Percentiles rank a stretch among this genome's conserved stretches.
Evolutionary conservation across 2,113 vertebrate species (phyloP).

Genomic region (Opisthocomus hoazin): DNA sequence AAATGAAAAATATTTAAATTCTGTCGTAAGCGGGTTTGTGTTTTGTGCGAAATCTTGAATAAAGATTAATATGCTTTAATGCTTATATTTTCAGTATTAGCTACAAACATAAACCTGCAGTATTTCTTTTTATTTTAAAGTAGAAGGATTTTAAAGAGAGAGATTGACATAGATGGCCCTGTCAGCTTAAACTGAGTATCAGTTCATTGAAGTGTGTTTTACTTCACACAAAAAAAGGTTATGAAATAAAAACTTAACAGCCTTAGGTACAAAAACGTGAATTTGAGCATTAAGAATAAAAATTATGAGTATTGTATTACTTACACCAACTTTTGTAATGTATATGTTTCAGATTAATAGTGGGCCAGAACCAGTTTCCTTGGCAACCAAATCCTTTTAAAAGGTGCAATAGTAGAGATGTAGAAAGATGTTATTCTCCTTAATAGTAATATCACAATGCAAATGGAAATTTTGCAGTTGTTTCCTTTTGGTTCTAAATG

Average conservation of each 20-base stretch:
- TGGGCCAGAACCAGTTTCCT: slow-evolving; percentile 92
- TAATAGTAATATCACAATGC: slow-evolving; percentile 49
- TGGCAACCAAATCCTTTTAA: slow-evolving; percentile 89
- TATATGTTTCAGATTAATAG: slow-evolving; percentile 84
- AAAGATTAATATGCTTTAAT: slow-evolving; percentile 42
- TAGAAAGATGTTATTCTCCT: slow-evolving; percentile 62
- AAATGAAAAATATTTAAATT: slow-evolving; percentile 74
- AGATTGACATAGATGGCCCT: slow-evolving; percentile 57
- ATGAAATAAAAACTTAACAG: slow-evolving; percentile 37
- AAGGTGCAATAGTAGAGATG: slow-evolving; percentile 64
- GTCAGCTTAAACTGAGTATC: slow-evolving; percentile 51
- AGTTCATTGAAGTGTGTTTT: slow-evolving; percentile 41
- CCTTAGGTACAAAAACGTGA: slow-evolving; percentile 1
- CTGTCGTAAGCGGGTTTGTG: slow-evolving; percentile 60
- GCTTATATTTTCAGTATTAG: slow-evolving; percentile 31
- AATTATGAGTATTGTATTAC: slow-evolving; percentile 42
- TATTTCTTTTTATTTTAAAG: slow-evolving; percentile 43
- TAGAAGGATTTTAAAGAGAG: slow-evolving; percentile 50
- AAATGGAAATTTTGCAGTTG: slow-evolving; percentile 51
- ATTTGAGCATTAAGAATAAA: slow-evolving; percentile 42
- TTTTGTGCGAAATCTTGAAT: slow-evolving; percentile 62
- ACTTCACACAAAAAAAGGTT: slow-evolving; percentile 26
- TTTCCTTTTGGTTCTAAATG: slow-evolving; percentile 32
- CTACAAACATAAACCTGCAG: slow-evolving; percentile 37
- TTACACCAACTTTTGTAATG: slow-evolving; percentile 67